A percentile compares a stretch with the other conserved stretches of the same genome.
Conservation (phyloP, 2,888 invertebrate species). For the Stratiomys singularior region DNA sequence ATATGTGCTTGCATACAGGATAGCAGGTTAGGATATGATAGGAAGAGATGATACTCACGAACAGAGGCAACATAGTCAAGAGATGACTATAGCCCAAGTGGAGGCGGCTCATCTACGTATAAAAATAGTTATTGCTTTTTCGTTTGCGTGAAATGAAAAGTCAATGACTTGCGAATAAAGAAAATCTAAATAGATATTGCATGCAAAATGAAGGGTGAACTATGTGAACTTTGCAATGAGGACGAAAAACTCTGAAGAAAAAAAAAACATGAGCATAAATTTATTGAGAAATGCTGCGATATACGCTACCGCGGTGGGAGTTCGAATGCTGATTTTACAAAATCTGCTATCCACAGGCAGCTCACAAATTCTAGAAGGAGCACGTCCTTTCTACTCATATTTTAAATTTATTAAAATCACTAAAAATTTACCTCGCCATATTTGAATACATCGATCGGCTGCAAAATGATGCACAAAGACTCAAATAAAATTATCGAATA, state of each 20-base stretch:
- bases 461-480: too few relatives aligned
- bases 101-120: conserved; percentile 23
- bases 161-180: conserved; percentile 33
- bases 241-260: not conserved
- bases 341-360: too few relatives aligned
- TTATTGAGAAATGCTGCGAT: too few relatives aligned
- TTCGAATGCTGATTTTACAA: too few relatives aligned
- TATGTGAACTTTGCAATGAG: not conserved
- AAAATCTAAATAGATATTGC: not conserved
- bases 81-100: not conserved
- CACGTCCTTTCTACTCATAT: too few relatives aligned
- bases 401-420: too few relatives aligned
- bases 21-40: conserved; percentile 12
- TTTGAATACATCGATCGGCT: too few relatives aligned
- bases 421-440: too few relatives aligned
- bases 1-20: not conserved
- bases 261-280: too few relatives aligned
- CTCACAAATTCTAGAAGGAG: too few relatives aligned
- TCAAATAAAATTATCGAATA: too few relatives aligned
- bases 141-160: not conserved
- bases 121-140: not conserved
- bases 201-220: not conserved
- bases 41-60: not conserved
- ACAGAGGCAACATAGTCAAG: not conserved
- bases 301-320: too few relatives aligned